Evolutionary conservation across 1,140 invertebrate genomes (phyloP), one percentile per base, ranked within the genome.

Genomic region (Magallana angulata): DNA sequence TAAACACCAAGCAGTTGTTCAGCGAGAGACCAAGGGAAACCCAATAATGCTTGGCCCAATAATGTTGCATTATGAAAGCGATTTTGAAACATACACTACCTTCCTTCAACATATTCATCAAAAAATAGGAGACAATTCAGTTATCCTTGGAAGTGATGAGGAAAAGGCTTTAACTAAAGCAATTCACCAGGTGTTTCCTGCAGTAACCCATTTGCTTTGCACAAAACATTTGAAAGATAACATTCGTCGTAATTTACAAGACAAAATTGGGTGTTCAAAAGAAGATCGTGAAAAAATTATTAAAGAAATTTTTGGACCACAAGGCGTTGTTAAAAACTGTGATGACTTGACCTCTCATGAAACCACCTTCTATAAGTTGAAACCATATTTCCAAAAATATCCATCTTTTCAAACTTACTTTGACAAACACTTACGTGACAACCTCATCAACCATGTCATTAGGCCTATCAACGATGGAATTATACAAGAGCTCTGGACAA

Each of bases 141-240:
- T 88, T 4, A 84, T 81, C n/a, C 59, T 90, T n/a, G 89, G 89
- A 16, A 86, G 81, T 36, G 87, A 90, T 71, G 89, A 90, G 30
- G 85, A 90, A 80, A 88, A 86, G 57, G 87, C 85, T 5, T 58
- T 90, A 30, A 90, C 87, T 2, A 88, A 87, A 11, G 85, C 87
- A 57, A 86, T 88, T 8, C 60, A 87, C 57, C 24, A 56, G 6
- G 71, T 62, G 1, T 88, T 88, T 82, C 85, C 36, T 36, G 36
- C 36, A 36, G 36, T 36, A 36, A 36, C 36, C 36, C 36, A 24
- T 36, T 36, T 36, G 36, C 16, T 88, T n/a, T 90, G 89, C 58
- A 88, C 87, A 1, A 90, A 88, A 80, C 89, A 90, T 82, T 57
- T 88, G 4, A 90, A 87, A 57, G 89, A 88, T 56, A 90, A 87